A percentile compares a stretch with the other conserved stretches of the same genome.
These are phyloP conservation scores for Phyllotis vaccarum DNA, from an alignment of 2,797 vertebrate genomes.

Conservation along the genomic window DNA sequence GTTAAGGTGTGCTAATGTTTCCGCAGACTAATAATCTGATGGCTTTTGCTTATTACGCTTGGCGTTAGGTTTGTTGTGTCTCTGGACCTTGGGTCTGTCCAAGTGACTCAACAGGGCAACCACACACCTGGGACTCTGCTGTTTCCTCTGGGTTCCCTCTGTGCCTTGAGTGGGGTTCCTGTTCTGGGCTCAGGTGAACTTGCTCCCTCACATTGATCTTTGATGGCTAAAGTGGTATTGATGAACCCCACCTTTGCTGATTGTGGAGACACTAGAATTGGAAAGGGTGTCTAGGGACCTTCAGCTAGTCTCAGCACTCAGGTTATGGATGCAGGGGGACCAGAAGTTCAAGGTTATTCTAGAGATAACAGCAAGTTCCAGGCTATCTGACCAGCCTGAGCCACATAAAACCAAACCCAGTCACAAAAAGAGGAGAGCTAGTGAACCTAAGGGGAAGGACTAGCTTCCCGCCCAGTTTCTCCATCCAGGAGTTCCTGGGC, in stretches of 20 bases:
- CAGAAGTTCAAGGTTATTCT: neutral
- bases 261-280: constrained; percentile 11
- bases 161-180: neutral
- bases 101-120: no score
- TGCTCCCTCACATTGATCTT: constrained; percentile 55
- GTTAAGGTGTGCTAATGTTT: constrained; percentile 11
- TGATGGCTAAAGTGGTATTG: constrained; percentile 49
- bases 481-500: neutral
- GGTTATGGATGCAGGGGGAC: neutral
- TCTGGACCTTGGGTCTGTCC: neutral
- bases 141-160: neutral
- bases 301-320: neutral
- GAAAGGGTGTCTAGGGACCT: neutral
- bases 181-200: constrained; percentile 34
- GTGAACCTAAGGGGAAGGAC: neutral
- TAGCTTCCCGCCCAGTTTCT: neutral
- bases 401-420: neutral
- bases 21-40: neutral
- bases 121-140: no score
- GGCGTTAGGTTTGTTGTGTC: neutral
- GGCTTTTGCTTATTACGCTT: neutral
- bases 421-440: neutral
- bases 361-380: neutral
- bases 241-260: constrained; percentile 48
- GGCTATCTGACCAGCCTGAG: neutral